Conservation (phyloP, 2,113 vertebrate species). For the Brevimyrus niger region DNA sequence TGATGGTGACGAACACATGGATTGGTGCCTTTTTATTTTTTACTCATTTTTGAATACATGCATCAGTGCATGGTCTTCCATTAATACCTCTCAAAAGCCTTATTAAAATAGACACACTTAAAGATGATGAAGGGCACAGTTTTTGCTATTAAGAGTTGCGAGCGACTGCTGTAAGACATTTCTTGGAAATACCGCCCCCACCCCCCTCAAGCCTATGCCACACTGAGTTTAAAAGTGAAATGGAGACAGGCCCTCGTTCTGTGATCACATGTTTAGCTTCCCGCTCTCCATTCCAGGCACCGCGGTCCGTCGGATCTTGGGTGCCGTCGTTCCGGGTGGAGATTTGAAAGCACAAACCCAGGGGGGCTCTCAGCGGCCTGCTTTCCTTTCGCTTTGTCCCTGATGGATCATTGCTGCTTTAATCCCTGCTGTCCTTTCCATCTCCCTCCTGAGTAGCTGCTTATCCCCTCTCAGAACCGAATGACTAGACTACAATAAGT, state of each 20-base stretch:
- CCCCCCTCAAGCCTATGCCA: not conserved
- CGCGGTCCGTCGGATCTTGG: not conserved
- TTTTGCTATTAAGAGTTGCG: not conserved
- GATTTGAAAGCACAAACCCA: slow-evolving; percentile 31
- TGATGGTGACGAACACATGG: not conserved
- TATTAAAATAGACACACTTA: not conserved
- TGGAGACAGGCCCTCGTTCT: not conserved
- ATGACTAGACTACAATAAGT: not conserved
- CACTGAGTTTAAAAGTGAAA: not conserved
- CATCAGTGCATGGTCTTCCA: slow-evolving; percentile 31
- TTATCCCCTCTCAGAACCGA: not conserved
- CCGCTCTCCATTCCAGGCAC: not conserved
- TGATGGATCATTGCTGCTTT: not conserved
- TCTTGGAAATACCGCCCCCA: not conserved
- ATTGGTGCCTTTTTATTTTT: slow-evolving; percentile 20
- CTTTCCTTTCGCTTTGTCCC: not conserved
- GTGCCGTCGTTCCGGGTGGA: not conserved
- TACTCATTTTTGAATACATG: slow-evolving; percentile 14
- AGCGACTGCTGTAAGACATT: not conserved
- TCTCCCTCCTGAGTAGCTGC: not conserved
- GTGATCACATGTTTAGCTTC: not conserved
- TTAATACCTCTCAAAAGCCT: slow-evolving; percentile 29
- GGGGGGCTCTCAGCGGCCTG: not conserved
- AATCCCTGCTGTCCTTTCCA: not conserved
- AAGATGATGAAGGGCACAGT: slow-evolving; percentile 7